Percentiles rank a stretch among this genome's conserved stretches.
These are phyloP conservation scores for Coranthus polyacanthus DNA, from an alignment of 2,797 vertebrate genomes.

Conservation along the genomic window DNA sequence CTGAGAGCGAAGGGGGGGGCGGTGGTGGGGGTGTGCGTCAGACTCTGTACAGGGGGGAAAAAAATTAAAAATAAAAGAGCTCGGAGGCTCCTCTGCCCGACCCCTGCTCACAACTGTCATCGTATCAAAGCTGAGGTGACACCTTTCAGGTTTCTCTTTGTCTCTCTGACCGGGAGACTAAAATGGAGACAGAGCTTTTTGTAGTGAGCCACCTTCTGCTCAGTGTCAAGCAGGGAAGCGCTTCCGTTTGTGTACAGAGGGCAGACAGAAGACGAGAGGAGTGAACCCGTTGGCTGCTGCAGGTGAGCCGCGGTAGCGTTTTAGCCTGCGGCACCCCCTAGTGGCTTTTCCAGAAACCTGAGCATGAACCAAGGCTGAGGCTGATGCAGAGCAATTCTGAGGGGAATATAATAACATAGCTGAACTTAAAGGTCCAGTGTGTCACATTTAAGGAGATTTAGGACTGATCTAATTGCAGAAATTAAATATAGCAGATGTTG, in stretches of 20 bases:
- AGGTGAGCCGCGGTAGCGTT: slow-evolving; percentile 58
- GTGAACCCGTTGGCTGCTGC: slow-evolving; percentile 44
- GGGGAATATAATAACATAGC: slow-evolving; percentile 40
- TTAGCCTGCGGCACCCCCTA: slow-evolving; percentile 77
- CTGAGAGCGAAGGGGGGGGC: slow-evolving; percentile 69
- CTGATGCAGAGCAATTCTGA: slow-evolving; percentile 29
- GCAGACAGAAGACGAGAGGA: slow-evolving; percentile 22
- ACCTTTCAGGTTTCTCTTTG: slow-evolving; percentile 78
- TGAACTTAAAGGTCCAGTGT: slow-evolving; percentile 60
- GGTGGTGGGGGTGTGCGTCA: slow-evolving; percentile 31
- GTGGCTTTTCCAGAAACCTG: slow-evolving; percentile 62
- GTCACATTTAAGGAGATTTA: too few relatives aligned
- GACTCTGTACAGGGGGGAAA: slow-evolving; percentile 45
- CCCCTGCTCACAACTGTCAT: slow-evolving; percentile 64
- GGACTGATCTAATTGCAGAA: too few relatives aligned
- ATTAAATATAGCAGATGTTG: too few relatives aligned
- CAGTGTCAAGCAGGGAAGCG: slow-evolving; percentile 65
- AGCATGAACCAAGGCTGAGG: slow-evolving; percentile 48
- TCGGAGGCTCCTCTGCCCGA: slow-evolving; percentile 60
- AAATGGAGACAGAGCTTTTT: slow-evolving; percentile 74
- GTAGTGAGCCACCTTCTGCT: slow-evolving; percentile 76
- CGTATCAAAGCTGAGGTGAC: slow-evolving; percentile 78
- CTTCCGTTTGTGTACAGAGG: slow-evolving; percentile 51
- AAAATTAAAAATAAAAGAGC: slow-evolving; percentile 66
- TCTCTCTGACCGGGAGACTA: slow-evolving; percentile 58